These are phyloP conservation scores for Pogona vitticeps DNA, from an alignment of 2,113 vertebrate genomes.

Conservation along the genomic window DNA sequence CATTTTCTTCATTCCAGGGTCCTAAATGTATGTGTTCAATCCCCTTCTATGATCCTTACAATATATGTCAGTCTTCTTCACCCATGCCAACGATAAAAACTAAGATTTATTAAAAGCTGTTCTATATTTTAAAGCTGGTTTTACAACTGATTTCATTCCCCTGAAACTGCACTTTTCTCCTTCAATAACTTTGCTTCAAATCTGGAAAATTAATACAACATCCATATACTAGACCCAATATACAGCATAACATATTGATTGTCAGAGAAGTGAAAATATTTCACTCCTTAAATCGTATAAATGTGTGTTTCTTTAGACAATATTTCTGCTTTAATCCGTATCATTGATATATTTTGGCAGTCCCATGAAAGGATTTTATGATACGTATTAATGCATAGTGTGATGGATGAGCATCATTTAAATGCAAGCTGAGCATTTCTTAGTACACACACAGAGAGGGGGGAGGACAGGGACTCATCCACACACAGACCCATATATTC, in stretches of 20 bases:
- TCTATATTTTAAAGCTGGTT: conserved; percentile 25
- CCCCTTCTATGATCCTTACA: no score
- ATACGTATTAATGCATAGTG: conserved; percentile 17
- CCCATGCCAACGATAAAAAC: neutral
- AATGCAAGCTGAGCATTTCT: conserved; percentile 3
- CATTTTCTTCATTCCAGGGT: neutral
- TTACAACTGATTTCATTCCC: neutral
- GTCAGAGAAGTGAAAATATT: conserved; percentile 1
- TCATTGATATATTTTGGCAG: conserved; percentile 9
- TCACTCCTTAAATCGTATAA: conserved; percentile 6
- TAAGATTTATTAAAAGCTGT: neutral
- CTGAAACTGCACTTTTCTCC: neutral
- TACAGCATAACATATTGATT: neutral
- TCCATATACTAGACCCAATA: neutral
- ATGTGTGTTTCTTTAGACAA: neutral
- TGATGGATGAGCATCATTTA: conserved; percentile 1
- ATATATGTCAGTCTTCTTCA: neutral
- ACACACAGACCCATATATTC: conserved; percentile 13
- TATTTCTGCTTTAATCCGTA: neutral
- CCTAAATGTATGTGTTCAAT: neutral
- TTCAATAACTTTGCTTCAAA: neutral
- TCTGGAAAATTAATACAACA: neutral
- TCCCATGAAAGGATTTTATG: conserved; percentile 10
- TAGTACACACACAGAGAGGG: neutral
- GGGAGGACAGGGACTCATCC: no score